Percentiles rank a stretch among this genome's conserved stretches.
Conservation (phyloP, 2,797 vertebrate species). For the Sciurus carolinensis region DNA sequence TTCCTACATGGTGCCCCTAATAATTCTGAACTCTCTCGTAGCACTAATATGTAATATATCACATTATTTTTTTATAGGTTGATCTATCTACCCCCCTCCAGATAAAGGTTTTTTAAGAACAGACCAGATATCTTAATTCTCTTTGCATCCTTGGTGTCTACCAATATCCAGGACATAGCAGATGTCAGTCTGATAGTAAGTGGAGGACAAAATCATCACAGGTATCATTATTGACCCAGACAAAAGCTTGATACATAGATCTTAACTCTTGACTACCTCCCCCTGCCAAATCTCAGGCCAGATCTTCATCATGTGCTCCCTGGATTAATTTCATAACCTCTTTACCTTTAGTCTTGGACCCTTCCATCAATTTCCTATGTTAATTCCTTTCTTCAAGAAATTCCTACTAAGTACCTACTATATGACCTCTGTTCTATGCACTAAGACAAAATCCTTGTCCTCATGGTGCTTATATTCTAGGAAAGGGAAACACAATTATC, state of each 20-base stretch:
- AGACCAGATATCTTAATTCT: conserved; percentile 41
- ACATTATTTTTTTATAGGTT: conserved; percentile 40
- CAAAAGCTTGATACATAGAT: conserved; percentile 7
- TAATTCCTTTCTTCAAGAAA: conserved; percentile 64
- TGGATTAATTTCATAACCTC: not conserved
- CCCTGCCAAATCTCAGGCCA: not conserved
- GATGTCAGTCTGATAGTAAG: conserved; percentile 8
- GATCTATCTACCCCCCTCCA: not conserved
- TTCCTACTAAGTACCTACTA: not conserved
- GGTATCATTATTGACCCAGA: not conserved
- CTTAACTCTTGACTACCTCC: not conserved
- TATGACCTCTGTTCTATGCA: not conserved
- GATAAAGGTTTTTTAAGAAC: conserved; percentile 49
- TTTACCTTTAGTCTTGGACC: not conserved
- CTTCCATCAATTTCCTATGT: not conserved
- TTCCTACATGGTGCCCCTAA: not conserved
- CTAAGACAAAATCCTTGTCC: conserved; percentile 1
- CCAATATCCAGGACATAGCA: conserved; percentile 15
- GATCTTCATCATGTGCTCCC: not conserved
- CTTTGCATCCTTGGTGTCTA: conserved; percentile 48
- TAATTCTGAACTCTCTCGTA: not conserved
- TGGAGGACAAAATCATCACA: conserved; percentile 46
- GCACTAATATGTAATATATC: not conserved
- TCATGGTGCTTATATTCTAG: not conserved
- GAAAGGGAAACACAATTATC: not conserved